Percentiles rank a stretch among this genome's conserved stretches.
Evolutionary conservation across 2,797 vertebrate genomes (phyloP).

Genomic region (Oreochromis grahami): DNA sequence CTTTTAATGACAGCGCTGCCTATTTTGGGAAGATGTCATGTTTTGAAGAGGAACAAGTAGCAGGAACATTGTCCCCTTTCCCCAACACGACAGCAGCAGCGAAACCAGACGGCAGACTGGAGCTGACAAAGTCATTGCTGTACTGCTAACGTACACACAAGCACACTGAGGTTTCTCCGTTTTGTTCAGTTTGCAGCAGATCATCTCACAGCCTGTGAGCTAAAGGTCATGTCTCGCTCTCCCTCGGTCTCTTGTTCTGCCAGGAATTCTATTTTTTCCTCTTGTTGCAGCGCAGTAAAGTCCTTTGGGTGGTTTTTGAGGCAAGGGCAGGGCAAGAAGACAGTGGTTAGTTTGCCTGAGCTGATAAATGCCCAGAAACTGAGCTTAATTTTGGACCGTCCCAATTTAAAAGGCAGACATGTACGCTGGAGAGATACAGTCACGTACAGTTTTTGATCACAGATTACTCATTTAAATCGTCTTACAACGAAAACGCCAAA

Average conservation of each 20-base stretch:
- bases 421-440: not conserved
- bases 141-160: not conserved
- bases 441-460: not conserved
- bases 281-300: constrained; percentile 6
- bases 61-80: constrained; percentile 13
- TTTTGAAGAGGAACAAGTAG: constrained; percentile 46
- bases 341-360: constrained; percentile 35
- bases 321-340: constrained; percentile 46
- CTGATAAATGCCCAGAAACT: constrained; percentile 30
- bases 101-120: constrained; percentile 57
- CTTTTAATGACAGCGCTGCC: not conserved
- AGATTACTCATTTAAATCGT: not conserved
- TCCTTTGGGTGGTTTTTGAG: constrained; percentile 52
- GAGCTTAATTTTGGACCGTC: not conserved
- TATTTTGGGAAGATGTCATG: constrained; percentile 8
- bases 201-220: constrained; percentile 62
- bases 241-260: constrained; percentile 3
- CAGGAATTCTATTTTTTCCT: constrained; percentile 48
- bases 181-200: constrained; percentile 45
- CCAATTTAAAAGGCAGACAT: not conserved
- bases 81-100: constrained; percentile 11
- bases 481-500: not conserved
- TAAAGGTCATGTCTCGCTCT: constrained; percentile 51
- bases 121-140: constrained; percentile 27
- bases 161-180: not conserved